A percentile compares a stretch with the other conserved stretches of the same genome.
Evolutionary conservation across 2,113 vertebrate genomes (phyloP).

Genomic region (Sinocyclocheilus rhinocerous): DNA sequence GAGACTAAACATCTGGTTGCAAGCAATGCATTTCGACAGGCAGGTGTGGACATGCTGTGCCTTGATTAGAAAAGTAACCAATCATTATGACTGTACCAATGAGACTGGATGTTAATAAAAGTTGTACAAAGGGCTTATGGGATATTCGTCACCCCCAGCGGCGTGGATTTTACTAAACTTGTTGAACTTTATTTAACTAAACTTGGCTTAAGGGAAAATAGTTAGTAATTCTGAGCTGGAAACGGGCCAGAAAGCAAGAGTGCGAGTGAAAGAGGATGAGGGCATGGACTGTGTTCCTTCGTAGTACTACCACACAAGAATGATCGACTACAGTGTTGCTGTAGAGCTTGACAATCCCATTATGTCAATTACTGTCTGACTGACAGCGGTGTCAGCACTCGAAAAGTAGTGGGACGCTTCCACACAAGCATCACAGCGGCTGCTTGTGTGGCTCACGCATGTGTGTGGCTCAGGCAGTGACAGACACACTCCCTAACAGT

Average conservation of each 20-base stretch:
- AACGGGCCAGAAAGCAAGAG: too few relatives aligned
- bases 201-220: neutral
- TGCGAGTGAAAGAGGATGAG: neutral
- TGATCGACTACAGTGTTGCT: neutral
- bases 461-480: too few relatives aligned
- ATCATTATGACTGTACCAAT: constrained; percentile 13
- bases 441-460: too few relatives aligned
- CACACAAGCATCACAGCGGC: neutral
- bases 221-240: too few relatives aligned
- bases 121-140: constrained; percentile 22
- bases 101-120: constrained; percentile 23
- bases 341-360: constrained; percentile 44
- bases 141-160: neutral
- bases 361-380: constrained; percentile 51
- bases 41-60: constrained; percentile 21
- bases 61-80: constrained; percentile 39
- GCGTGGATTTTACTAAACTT: neutral
- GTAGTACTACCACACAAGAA: constrained; percentile 2
- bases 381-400: constrained; percentile 40
- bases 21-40: neutral
- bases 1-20: constrained; percentile 26
- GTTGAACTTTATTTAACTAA: neutral
- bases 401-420: neutral
- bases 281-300: neutral
- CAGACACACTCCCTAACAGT: too few relatives aligned